Percentiles rank a stretch among this genome's conserved stretches.
Conservation (phyloP, 1,140 invertebrate genomes). For the Hestina assimilis region DNA sequence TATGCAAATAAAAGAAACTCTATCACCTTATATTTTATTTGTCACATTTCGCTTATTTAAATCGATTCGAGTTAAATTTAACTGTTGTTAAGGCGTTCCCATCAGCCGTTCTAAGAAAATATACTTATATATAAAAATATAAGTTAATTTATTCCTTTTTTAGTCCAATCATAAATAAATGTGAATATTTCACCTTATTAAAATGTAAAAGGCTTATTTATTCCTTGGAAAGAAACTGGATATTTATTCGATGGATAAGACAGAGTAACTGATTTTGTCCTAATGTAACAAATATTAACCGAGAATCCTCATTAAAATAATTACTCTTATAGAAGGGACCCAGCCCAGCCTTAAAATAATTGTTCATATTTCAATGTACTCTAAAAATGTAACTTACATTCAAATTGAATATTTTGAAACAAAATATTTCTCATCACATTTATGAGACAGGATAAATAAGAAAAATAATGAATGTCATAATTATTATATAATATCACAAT, state of each 20-base stretch:
- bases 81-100: neutral
- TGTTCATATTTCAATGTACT: conserved; percentile 5
- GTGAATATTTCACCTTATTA: too few species aligned
- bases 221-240: too few species aligned
- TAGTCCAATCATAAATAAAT: too few species aligned
- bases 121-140: neutral
- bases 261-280: too few species aligned
- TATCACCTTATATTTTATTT: conserved; percentile 3
- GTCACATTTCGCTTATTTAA: conserved; percentile 3
- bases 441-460: conserved; percentile 21
- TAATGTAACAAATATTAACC: too few species aligned
- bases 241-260: too few species aligned
- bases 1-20: conserved; percentile 6
- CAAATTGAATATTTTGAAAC: neutral
- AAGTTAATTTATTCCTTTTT: too few species aligned
- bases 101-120: conserved; percentile 4
- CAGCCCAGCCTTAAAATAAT: conserved; percentile 17
- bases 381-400: neutral
- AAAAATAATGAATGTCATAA: neutral
- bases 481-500: neutral
- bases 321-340: conserved; percentile 13
- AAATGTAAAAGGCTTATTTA: too few species aligned
- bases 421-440: neutral
- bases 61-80: conserved; percentile 6
- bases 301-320: conserved; percentile 13